Evolutionary conservation across 2,113 vertebrate genomes (phyloP).

Genomic region (Oreochromis tanganicae): DNA sequence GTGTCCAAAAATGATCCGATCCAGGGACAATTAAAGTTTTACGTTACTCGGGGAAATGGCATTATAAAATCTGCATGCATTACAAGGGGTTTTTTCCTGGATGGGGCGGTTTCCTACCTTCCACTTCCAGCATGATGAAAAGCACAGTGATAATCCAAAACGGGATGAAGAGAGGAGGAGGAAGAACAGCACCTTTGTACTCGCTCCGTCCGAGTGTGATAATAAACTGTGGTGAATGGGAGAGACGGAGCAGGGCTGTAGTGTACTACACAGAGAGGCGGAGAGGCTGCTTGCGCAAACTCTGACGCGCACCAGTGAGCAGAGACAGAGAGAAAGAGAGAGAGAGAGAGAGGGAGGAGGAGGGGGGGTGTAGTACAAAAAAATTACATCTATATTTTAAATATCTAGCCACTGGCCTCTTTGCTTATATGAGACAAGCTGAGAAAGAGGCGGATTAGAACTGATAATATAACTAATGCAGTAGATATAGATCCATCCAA

Average conservation of each 20-base stretch:
- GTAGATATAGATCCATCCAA: not conserved
- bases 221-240: slow-evolving; percentile 65
- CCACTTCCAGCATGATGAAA: slow-evolving; percentile 71
- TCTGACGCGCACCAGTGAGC: slow-evolving; percentile 56
- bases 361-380: not conserved
- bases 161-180: not conserved
- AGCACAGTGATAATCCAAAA: slow-evolving; percentile 72
- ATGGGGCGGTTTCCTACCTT: slow-evolving; percentile 61
- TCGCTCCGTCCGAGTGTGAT: slow-evolving; percentile 31
- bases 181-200: slow-evolving; percentile 21
- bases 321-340: not conserved
- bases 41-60: not conserved
- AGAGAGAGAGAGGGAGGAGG: not conserved
- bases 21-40: not conserved
- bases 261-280: slow-evolving; percentile 44
- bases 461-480: not conserved
- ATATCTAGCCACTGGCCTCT: not conserved
- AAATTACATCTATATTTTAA: not conserved
- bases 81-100: not conserved
- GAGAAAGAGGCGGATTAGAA: not conserved
- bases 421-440: not conserved
- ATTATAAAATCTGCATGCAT: not conserved
- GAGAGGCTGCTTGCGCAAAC: slow-evolving; percentile 55
- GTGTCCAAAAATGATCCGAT: not conserved
- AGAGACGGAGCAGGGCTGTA: slow-evolving; percentile 29